Percentiles rank a stretch among this genome's conserved stretches.
phyloP scores from a whole-genome alignment of 92 coral and sea anemone species.

The Zoanthus sociatus region DNA sequence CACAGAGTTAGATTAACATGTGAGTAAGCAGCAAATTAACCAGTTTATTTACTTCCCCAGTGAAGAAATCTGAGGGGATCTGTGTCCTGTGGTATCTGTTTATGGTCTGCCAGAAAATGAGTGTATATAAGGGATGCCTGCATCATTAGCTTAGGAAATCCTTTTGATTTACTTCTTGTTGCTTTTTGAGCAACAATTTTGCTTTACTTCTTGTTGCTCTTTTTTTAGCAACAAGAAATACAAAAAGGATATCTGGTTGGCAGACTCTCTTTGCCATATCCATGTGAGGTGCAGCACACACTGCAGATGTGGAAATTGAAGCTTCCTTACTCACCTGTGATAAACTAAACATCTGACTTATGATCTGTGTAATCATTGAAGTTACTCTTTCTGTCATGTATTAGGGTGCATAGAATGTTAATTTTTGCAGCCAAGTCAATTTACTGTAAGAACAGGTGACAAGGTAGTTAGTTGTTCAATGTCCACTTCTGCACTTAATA shows the following conservation, averaged over 20 bases:
- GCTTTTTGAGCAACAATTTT: background rate
- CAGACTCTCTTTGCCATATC: background rate
- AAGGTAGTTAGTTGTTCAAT: no score
- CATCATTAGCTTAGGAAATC: background rate
- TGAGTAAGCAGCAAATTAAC: background rate
- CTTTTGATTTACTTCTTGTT: background rate
- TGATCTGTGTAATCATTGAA: background rate
- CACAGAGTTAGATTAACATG: slow-evolving; percentile 15
- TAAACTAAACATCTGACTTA: background rate
- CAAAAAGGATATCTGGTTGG: background rate
- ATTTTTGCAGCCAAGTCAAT: no score
- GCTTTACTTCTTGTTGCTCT: background rate
- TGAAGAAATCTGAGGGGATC: background rate
- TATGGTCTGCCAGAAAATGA: background rate
- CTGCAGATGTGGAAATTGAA: background rate
- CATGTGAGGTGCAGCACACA: background rate
- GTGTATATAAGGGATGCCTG: background rate
- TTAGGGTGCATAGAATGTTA: no score
- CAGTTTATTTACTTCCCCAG: background rate
- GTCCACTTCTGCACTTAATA: no score
- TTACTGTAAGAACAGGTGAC: no score
- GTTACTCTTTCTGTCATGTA: background rate
- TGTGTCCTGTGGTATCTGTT: background rate
- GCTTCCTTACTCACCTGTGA: background rate
- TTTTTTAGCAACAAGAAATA: background rate